Base-by-base conservation (phyloP, 2,113 vertebrate species). In the Synodontis membranacea region DNA sequence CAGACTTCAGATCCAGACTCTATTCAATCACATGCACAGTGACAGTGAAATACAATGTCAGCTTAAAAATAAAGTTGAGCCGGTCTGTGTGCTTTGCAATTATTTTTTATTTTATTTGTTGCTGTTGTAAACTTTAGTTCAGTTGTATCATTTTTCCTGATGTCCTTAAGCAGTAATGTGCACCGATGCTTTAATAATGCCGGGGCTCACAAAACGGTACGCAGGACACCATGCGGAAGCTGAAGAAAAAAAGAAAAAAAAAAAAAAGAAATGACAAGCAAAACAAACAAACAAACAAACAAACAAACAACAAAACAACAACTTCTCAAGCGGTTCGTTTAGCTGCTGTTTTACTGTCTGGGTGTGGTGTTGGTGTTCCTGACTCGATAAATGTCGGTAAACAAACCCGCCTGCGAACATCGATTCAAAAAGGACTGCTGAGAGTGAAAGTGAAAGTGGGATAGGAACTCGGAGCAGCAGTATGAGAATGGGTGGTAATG, bases 401-500 rank as follows among this genome's bases (percentile, higher is more conserved):
- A 75, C 70, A 7, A 12, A 44, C 0, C 70, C 5, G 10, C 5
- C 2, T 28, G 23, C 10, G 12, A n/a, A 48, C 48, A 46, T 48
- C 72, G 5, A 17, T 75, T 28, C 14, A 48, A 28, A 42, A 39
- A 2, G 0, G 25, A 1, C 25, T 15, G 12, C 28, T 28, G 2
- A 48, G n/a, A 75, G 25, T 75, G 72, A 75, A 75, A 75, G 72
- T 75, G 72, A 75, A 75, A 75, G 72, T 75, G 17, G 2, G 72
- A 15, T 1, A 25, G 12, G 5, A 6, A 46, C 42, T 46, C 2
- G 4, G 4, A 44, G 39, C 21, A 42, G 11, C n/a, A 37, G 39
- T 25, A 21, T 15, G 5, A 66, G 1, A 34, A 15, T 31, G 17
- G 5, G 7, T 10, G 19, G 37, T 39, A 4, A 21, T 23, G 66